Evolutionary conservation across 2,888 invertebrate species (phyloP), one percentile per base, ranked within the genome.

Genomic region (Lordiphosa andalusiaca): DNA sequence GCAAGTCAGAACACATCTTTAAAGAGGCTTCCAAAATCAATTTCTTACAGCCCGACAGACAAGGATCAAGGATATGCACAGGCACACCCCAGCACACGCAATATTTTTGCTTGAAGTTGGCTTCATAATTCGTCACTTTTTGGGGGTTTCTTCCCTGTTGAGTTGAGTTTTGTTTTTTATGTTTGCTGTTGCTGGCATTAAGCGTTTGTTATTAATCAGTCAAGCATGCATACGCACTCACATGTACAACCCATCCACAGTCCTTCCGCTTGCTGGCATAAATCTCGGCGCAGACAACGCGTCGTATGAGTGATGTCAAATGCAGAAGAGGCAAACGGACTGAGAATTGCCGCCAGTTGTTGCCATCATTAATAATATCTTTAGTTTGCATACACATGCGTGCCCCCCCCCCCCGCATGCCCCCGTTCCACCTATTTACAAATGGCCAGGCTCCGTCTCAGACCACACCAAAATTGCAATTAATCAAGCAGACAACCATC

Each of bases 401-500:
- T 37, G 6, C 37, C 23, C 3, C 21, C 30, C 13, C 19, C 35
- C 13, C 2, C 6, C 4, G 2, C 7, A n/a, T n/a, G n/a, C n/a
- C n/a, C n/a, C n/a, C n/a, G 30, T 16, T 47, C 44, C 9, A 4
- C n/a, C 41, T 41, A n/a, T n/a, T n/a, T n/a, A 75, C 63, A 78
- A 74, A 78, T 74, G 72, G 54, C 57, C 42, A 38, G 51, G 42
- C 50, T 38, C 44, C 30, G 44, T n/a, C 40, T 46, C 44, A 53
- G 50, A 49, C 59, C 13, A 23, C 39, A 65, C 57, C 41, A 48
- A 51, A 51, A 69, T 60, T 68, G 71, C 84, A 84, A 84, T 80
- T 80, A 84, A 80, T 80, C 78, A 80, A 71, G 67, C 57, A 67
- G 81, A 76, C 81, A 76, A 70, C 73, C 70, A 73, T 82, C 76